phyloP scores from a whole-genome alignment of 2,888 invertebrate genomes.

The Drosophila mayaguana region DNA sequence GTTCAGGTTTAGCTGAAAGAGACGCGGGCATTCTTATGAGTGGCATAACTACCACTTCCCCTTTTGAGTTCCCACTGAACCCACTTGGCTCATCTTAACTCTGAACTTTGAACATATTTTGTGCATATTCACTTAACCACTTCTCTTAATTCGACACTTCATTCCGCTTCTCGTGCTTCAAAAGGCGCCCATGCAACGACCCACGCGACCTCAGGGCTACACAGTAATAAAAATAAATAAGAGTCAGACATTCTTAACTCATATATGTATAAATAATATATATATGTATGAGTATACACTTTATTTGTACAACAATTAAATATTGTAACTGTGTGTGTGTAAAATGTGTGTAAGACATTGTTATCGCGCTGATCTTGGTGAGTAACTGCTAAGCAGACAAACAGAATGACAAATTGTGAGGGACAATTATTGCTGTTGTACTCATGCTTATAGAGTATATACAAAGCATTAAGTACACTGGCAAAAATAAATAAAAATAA shows the following conservation, averaged over 20 bases:
- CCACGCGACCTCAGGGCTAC: conserved; percentile 44
- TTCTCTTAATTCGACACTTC: conserved; percentile 27
- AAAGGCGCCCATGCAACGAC: conserved; percentile 35
- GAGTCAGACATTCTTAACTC: conserved; percentile 33
- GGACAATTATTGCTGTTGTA: conserved; percentile 42
- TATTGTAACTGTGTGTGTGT: conserved; percentile 11
- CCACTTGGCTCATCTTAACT: conserved; percentile 4
- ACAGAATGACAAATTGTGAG: conserved; percentile 63
- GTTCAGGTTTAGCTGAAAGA: not conserved
- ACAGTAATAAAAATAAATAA: conserved; percentile 59
- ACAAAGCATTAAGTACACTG: conserved; percentile 7
- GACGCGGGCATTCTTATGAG: not conserved
- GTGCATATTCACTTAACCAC: conserved; percentile 25
- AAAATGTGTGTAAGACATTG: conserved; percentile 39
- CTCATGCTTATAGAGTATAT: conserved; percentile 5
- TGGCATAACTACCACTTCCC: not conserved
- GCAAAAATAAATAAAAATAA: not conserved
- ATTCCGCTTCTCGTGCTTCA: conserved; percentile 34
- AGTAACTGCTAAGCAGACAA: conserved; percentile 57
- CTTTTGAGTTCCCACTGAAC: conserved; percentile 11
- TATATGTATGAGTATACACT: not conserved
- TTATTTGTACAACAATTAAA: conserved; percentile 75
- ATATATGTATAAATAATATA: conserved; percentile 6
- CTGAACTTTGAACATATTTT: conserved; percentile 13
- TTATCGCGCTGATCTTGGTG: conserved; percentile 57